Conservation (phyloP, 2,888 invertebrate genomes). For the Diadegma fenestrale region DNA sequence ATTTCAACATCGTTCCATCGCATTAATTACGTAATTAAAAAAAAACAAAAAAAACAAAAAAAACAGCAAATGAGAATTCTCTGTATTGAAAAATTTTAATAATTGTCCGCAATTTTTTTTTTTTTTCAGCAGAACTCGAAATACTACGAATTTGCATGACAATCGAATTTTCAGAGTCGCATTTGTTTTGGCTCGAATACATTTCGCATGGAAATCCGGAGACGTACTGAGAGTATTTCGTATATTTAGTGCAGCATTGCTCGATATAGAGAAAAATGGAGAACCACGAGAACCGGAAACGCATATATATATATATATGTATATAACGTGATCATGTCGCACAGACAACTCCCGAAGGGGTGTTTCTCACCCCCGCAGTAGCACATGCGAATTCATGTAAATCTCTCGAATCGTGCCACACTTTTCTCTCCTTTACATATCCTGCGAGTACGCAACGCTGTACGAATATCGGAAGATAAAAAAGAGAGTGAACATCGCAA, state of each 20-base stretch:
- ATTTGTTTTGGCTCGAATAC: constrained; percentile 70
- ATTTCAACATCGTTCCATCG: background rate
- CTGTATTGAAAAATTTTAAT: background rate
- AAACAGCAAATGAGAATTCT: background rate
- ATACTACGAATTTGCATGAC: constrained; percentile 3
- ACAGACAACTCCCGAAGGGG: background rate
- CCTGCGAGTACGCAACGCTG: background rate
- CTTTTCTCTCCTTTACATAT: constrained; percentile 15
- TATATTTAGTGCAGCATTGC: constrained; percentile 21
- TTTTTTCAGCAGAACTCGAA: background rate
- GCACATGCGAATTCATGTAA: constrained; percentile 28
- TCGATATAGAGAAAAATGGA: constrained; percentile 9
- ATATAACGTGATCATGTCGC: constrained; percentile 1
- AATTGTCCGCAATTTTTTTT: background rate
- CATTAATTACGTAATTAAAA: background rate
- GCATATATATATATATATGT: constrained; percentile 15
- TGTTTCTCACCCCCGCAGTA: constrained; percentile 9
- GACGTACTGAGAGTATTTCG: constrained; percentile 57
- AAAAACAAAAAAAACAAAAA: too few relatives aligned
- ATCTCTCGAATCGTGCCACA: constrained; percentile 5
- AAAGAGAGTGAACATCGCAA: constrained; percentile 7
- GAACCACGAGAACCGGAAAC: constrained; percentile 1
- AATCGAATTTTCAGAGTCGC: background rate
- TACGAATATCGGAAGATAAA: constrained; percentile 18
- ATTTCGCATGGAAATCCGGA: constrained; percentile 77